Evolutionary conservation across 2,113 vertebrate genomes (phyloP).

Genomic region (Balaenoptera acutorostrata): DNA sequence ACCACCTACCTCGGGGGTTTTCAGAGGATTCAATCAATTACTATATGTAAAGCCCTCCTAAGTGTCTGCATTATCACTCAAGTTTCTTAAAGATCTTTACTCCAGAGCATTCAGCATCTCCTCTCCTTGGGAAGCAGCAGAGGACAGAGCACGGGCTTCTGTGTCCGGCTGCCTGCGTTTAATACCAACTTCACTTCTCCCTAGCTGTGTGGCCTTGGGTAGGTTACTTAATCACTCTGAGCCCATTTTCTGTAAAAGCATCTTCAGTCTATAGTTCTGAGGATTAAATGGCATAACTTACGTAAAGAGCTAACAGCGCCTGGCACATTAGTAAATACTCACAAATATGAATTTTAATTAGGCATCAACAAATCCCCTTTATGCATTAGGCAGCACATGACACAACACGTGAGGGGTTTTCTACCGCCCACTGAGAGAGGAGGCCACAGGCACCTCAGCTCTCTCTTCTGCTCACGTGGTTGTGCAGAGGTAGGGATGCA

Average conservation of each 20-base stretch:
- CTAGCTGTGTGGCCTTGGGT: not conserved
- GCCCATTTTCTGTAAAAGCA: not conserved
- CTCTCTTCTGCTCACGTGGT: not conserved
- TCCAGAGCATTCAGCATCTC: not conserved
- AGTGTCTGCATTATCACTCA: not conserved
- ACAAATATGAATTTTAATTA: not conserved
- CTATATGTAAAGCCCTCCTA: not conserved
- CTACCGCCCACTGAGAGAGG: rapidly evolving
- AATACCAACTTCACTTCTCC: not conserved
- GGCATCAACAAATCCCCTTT: not conserved
- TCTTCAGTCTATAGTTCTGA: not conserved
- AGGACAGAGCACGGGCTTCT: not conserved
- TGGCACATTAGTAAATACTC: not conserved
- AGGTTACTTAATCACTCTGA: not conserved
- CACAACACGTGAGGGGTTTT: not conserved
- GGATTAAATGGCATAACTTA: not conserved
- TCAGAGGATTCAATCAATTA: not conserved
- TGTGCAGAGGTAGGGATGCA: not conserved
- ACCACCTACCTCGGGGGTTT: not conserved
- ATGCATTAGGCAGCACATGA: not conserved
- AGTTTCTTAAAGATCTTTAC: not conserved
- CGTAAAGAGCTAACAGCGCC: not conserved
- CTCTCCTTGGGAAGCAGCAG: not conserved
- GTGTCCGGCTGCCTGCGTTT: not conserved
- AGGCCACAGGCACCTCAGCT: not conserved